A percentile compares a stretch with the other conserved stretches of the same genome.
Evolutionary conservation across 2,113 vertebrate species (phyloP).

Genomic region (Eclectus roratus): DNA sequence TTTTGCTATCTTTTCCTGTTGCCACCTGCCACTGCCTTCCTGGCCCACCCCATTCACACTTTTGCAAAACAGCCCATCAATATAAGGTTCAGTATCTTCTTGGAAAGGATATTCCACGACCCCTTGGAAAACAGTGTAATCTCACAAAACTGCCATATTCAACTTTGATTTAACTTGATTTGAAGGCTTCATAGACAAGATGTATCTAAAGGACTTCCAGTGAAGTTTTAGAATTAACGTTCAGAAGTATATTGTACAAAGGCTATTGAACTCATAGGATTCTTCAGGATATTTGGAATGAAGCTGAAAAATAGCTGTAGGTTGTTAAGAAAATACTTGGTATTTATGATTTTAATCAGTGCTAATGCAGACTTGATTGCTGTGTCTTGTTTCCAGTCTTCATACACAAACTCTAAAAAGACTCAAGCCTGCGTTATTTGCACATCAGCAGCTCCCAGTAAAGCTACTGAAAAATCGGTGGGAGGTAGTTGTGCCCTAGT

Average conservation of each 20-base stretch:
- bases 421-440: background rate
- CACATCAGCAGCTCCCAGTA: background rate
- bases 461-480: background rate
- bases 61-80: background rate
- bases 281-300: background rate
- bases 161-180: background rate
- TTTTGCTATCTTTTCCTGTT: background rate
- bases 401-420: background rate
- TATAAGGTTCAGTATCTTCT: background rate
- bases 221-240: background rate
- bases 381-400: background rate
- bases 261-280: background rate
- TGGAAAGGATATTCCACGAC: background rate
- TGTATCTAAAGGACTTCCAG: background rate
- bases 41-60: background rate
- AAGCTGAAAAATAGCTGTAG: background rate
- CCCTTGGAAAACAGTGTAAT: background rate
- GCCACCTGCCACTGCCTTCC: background rate
- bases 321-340: background rate
- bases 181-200: background rate
- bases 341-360: background rate
- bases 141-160: background rate
- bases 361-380: background rate
- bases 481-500: background rate
- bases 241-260: background rate